Conservation (phyloP, 2,888 invertebrate species). For the Lamellibrachia satsuma region DNA sequence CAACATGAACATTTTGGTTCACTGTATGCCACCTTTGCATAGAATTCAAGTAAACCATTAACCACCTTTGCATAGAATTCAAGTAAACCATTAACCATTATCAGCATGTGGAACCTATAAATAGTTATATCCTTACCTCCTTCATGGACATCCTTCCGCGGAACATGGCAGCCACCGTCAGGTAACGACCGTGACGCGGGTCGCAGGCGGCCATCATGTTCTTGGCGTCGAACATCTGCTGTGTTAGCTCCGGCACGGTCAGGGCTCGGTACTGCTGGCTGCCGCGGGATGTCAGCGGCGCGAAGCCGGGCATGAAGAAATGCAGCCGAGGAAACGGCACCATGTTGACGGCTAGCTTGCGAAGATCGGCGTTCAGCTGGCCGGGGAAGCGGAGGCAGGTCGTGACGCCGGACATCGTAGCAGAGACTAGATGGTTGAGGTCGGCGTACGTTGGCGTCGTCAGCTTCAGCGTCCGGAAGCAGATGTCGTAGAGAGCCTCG, state of each 20-base stretch:
- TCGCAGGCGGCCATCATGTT: conserved; percentile 98
- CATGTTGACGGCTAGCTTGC: conserved; percentile 34
- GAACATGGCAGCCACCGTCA: conserved; percentile 87
- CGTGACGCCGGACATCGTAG: conserved; percentile 70
- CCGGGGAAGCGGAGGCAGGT: conserved; percentile 83
- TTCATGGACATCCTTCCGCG: conserved; percentile 62
- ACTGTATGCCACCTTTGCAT: no score
- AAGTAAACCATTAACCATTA: neutral
- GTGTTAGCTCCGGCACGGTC: conserved; percentile 21
- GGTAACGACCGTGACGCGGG: conserved; percentile 87
- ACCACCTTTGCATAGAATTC: no score
- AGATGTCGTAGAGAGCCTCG: conserved; percentile 61
- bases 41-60: no score
- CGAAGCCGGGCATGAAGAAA: conserved; percentile 28
- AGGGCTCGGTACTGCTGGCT: conserved; percentile 25
- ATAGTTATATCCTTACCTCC: neutral
- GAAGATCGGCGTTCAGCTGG: conserved; percentile 32
- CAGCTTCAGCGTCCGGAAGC: conserved; percentile 26
- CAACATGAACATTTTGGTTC: no score
- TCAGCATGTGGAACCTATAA: neutral
- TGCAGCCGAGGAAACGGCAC: conserved; percentile 25
- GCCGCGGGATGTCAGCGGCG: conserved; percentile 22
- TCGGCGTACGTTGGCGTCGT: conserved; percentile 71
- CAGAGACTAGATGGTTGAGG: conserved; percentile 79
- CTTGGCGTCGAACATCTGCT: conserved; percentile 88